Conservation (phyloP, 2,888 invertebrate species). For the Aspidapion aeneum region DNA sequence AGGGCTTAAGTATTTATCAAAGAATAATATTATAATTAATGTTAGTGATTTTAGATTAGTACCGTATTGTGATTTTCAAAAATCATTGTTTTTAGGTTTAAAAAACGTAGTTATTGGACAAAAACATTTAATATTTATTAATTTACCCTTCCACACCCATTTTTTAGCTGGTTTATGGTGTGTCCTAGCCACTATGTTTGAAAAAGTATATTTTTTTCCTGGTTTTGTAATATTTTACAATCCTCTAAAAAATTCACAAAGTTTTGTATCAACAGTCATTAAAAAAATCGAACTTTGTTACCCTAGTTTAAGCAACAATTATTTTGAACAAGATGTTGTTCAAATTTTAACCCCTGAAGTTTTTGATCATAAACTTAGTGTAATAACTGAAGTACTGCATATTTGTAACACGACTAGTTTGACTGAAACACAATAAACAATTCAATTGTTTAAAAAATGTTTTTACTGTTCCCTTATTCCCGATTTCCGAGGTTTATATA, state of each 20-base stretch:
- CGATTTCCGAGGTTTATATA: constrained; percentile 76
- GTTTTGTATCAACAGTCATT: not conserved
- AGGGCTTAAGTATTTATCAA: constrained; percentile 18
- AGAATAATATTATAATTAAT: constrained; percentile 30
- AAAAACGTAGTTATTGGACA: constrained; percentile 19
- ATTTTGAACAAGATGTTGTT: constrained; percentile 26
- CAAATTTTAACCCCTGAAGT: constrained; percentile 28
- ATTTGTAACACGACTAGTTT: constrained; percentile 7
- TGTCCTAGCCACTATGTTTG: constrained; percentile 34
- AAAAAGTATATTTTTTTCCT: constrained; percentile 32
- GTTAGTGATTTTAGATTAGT: constrained; percentile 29
- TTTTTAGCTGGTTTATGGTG: constrained; percentile 41
- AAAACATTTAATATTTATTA: constrained; percentile 37
- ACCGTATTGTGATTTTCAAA: constrained; percentile 35
- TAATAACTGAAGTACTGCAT: constrained; percentile 14
- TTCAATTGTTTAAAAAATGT: not conserved
- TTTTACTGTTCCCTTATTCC: not conserved
- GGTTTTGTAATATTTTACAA: constrained; percentile 28
- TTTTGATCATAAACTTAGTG: constrained; percentile 25
- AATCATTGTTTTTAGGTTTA: constrained; percentile 30
- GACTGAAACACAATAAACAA: not conserved
- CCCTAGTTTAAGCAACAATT: not conserved
- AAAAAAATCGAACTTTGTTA: not conserved
- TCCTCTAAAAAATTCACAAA: constrained; percentile 8
- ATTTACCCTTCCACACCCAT: constrained; percentile 40